These are phyloP conservation scores for Teleogryllus occipitalis DNA, from an alignment of 1,140 invertebrate genomes.

Conservation along the genomic window DNA sequence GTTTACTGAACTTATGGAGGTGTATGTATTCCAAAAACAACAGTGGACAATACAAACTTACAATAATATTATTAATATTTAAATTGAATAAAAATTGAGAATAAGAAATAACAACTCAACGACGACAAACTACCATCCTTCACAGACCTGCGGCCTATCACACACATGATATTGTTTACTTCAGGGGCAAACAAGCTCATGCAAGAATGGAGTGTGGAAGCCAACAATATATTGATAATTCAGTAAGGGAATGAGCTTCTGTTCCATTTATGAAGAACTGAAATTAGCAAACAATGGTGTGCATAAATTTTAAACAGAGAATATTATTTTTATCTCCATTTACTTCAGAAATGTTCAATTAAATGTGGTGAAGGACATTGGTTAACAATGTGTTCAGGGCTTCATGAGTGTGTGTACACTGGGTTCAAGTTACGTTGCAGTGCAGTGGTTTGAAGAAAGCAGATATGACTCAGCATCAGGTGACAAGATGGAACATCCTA, in stretches of 20 bases:
- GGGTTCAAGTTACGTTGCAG: background rate
- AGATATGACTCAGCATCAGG: background rate
- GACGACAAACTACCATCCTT: background rate
- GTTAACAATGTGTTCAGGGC: background rate
- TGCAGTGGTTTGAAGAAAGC: background rate
- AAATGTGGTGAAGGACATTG: background rate
- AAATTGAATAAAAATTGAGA: background rate
- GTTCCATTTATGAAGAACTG: background rate
- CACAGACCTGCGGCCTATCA: background rate
- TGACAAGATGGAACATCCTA: background rate
- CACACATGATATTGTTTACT: background rate
- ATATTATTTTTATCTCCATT: constrained; percentile 6
- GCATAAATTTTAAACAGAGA: constrained; percentile 1
- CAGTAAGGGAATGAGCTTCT: background rate
- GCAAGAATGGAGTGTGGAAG: background rate
- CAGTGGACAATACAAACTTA: background rate
- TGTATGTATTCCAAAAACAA: background rate
- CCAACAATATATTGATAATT: background rate
- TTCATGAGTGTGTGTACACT: background rate
- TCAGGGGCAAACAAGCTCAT: background rate
- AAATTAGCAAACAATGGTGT: background rate
- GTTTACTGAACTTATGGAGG: background rate
- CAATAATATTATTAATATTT: background rate
- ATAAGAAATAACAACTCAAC: background rate
- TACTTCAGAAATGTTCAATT: background rate